These are phyloP conservation scores for Amiota minor DNA, from an alignment of 2,888 invertebrate genomes.

Conservation along the genomic window DNA sequence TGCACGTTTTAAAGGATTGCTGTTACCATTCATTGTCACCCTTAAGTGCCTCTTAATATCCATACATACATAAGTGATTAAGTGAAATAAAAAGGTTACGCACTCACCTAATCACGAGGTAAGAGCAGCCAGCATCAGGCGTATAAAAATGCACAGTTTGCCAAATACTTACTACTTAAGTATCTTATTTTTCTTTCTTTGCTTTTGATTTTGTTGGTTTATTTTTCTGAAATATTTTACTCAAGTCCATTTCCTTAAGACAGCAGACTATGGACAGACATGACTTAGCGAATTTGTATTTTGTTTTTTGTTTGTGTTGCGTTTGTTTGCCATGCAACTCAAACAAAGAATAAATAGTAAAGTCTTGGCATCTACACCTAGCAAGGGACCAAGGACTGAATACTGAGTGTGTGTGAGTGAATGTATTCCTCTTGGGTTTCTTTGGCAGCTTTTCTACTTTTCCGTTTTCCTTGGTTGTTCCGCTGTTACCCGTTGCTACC, in stretches of 20 bases:
- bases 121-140: too few relatives aligned
- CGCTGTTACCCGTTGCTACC: constrained; percentile 1
- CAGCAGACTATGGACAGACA: constrained; percentile 38
- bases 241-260: constrained; percentile 46
- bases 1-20: too few relatives aligned
- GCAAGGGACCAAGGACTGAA: constrained; percentile 2
- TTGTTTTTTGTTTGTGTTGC: constrained; percentile 1
- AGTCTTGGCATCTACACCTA: background rate
- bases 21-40: too few relatives aligned
- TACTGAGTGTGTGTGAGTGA: background rate
- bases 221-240: constrained; percentile 57
- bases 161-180: too few relatives aligned
- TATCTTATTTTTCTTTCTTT: background rate
- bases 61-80: too few relatives aligned
- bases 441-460: constrained; percentile 9
- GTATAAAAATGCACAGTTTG: too few relatives aligned
- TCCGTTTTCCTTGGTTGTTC: background rate
- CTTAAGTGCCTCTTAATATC: too few relatives aligned
- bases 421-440: background rate
- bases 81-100: too few relatives aligned
- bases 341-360: background rate
- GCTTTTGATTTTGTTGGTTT: constrained; percentile 41
- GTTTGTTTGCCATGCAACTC: background rate
- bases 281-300: constrained; percentile 30
- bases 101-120: too few relatives aligned